These are phyloP conservation scores for Phataginus tricuspis DNA, from an alignment of 2,797 vertebrate species.

Conservation along the genomic window DNA sequence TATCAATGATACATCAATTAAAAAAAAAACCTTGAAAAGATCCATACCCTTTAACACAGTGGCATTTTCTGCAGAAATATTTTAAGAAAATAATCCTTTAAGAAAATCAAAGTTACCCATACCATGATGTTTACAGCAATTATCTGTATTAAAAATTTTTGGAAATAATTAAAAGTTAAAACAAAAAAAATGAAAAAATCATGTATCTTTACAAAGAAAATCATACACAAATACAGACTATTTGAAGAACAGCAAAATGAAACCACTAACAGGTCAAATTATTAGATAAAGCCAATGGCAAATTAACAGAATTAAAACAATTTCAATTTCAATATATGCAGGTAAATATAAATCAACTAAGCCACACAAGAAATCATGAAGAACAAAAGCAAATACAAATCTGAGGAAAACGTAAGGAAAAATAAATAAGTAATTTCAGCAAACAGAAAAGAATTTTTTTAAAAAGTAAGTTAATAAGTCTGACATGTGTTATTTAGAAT, in stretches of 20 bases:
- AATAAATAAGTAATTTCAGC: background rate
- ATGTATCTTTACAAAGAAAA: background rate
- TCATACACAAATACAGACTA: background rate
- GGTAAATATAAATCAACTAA: background rate
- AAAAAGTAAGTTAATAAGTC: background rate
- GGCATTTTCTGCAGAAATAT: too few relatives aligned
- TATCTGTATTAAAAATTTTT: too few relatives aligned
- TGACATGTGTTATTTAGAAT: background rate
- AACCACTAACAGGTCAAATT: background rate
- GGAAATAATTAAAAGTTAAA: too few relatives aligned
- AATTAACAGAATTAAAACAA: background rate
- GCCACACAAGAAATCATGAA: background rate
- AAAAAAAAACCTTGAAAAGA: too few relatives aligned
- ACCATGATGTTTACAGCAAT: too few relatives aligned
- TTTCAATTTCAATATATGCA: background rate
- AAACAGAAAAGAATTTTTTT: background rate
- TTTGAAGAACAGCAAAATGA: background rate
- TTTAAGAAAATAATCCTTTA: too few relatives aligned
- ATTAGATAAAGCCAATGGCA: background rate
- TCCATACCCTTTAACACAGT: too few relatives aligned
- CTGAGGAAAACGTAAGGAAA: background rate
- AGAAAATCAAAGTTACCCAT: too few relatives aligned
- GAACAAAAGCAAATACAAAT: background rate
- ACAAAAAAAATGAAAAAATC: background rate
- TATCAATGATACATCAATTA: too few relatives aligned